Evolutionary conservation across 2,797 vertebrate species (phyloP).

Genomic region (Argyrosomus regius): DNA sequence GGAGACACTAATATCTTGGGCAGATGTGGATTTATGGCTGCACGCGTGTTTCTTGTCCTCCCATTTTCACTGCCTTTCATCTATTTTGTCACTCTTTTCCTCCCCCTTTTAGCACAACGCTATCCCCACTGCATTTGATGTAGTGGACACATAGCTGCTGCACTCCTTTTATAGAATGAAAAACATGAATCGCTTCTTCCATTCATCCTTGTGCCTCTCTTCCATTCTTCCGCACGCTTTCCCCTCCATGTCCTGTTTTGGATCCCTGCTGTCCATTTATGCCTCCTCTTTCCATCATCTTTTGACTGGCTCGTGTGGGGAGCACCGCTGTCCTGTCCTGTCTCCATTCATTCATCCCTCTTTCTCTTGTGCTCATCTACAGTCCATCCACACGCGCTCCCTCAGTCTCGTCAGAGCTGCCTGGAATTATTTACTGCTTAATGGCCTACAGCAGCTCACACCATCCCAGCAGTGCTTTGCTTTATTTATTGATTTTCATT

Average conservation of each 20-base stretch:
- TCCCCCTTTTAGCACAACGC: conserved; percentile 4
- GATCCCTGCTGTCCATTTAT: conserved; percentile 33
- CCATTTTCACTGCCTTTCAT: conserved; percentile 42
- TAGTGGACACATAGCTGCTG: conserved; percentile 1
- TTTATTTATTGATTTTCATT: conserved; percentile 81
- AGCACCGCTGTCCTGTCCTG: conserved; percentile 15
- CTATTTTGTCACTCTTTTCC: not conserved
- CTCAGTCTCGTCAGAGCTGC: conserved; percentile 64
- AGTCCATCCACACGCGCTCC: conserved; percentile 61
- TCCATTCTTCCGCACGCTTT: conserved; percentile 3
- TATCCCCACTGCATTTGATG: not conserved
- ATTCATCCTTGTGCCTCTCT: conserved; percentile 27
- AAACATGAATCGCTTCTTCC: conserved; percentile 13
- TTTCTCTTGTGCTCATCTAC: conserved; percentile 60
- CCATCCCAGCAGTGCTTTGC: conserved; percentile 66
- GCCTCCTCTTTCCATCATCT: conserved; percentile 15
- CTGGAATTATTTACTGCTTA: conserved; percentile 83
- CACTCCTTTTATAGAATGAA: conserved; percentile 11
- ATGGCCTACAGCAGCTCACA: conserved; percentile 76
- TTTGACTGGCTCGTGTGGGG: not conserved
- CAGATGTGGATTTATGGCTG: conserved; percentile 64
- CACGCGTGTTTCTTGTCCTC: conserved; percentile 15
- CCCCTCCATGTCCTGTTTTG: not conserved
- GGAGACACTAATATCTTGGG: conserved; percentile 59
- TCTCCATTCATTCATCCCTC: conserved; percentile 48